Evolutionary conservation across 2,888 invertebrate genomes (phyloP).

Genomic region (Lepidochrysops patricia): DNA sequence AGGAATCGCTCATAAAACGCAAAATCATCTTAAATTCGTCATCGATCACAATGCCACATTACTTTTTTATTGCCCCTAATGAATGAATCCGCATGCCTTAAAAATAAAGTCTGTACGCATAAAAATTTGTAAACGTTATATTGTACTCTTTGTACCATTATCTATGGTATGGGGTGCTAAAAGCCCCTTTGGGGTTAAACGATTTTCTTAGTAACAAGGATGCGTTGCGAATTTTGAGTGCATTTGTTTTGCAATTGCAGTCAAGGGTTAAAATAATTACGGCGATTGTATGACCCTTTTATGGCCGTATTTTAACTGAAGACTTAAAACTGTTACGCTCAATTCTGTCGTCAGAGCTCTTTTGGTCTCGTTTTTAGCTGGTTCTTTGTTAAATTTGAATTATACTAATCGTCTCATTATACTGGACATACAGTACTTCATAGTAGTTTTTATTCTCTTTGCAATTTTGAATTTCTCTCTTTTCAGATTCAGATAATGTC

Average conservation of each 20-base stretch:
- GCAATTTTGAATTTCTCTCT: background rate
- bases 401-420: background rate
- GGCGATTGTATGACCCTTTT: background rate
- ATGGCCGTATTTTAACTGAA: background rate
- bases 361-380: background rate
- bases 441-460: background rate
- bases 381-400: background rate
- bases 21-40: slow-evolving; percentile 66
- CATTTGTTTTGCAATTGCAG: background rate
- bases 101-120: slow-evolving; percentile 61
- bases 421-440: no score
- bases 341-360: background rate
- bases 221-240: slow-evolving; percentile 8
- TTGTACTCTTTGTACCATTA: slow-evolving; percentile 36
- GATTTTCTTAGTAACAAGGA: slow-evolving; percentile 19
- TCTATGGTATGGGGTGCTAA: slow-evolving; percentile 47
- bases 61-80: slow-evolving; percentile 68
- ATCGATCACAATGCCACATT: slow-evolving; percentile 61
- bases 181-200: slow-evolving; percentile 35
- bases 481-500: no score
- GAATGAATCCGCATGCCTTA: slow-evolving; percentile 45
- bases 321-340: background rate
- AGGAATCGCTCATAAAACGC: slow-evolving; percentile 63
- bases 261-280: slow-evolving; percentile 6
- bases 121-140: slow-evolving; percentile 64